A percentile compares a stretch with the other conserved stretches of the same genome.
phyloP scores from a whole-genome alignment of 2,113 vertebrate genomes.

The Furnarius figulus region DNA sequence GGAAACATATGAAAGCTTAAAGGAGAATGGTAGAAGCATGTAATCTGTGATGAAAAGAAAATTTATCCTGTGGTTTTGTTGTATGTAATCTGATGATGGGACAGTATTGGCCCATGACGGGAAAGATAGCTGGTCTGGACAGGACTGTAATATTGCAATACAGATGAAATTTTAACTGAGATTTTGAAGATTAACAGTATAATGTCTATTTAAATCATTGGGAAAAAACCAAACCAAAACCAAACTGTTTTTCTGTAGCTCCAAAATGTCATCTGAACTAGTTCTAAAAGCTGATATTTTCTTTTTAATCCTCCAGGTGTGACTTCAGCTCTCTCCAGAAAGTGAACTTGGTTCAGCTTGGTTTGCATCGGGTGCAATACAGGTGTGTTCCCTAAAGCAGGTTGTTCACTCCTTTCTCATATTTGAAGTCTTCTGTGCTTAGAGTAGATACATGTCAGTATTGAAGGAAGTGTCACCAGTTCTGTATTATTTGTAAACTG shows the following conservation, averaged over 20 bases:
- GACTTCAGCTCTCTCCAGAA: neutral
- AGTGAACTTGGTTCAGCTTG: neutral
- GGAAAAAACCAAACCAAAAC: neutral
- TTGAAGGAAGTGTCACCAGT: neutral
- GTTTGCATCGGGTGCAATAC: neutral
- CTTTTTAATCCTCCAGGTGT: constrained; percentile 23
- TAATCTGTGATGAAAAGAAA: neutral
- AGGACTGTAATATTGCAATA: neutral
- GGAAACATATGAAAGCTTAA: neutral
- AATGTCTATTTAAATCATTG: neutral
- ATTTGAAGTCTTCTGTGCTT: neutral
- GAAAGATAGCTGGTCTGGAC: neutral
- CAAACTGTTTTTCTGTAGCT: neutral
- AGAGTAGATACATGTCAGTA: neutral
- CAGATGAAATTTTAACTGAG: neutral
- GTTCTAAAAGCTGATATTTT: neutral
- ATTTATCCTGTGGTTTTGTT: neutral
- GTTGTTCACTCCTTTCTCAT: neutral
- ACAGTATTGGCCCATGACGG: neutral
- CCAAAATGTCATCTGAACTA: neutral
- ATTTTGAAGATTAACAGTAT: neutral
- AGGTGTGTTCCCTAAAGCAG: constrained; percentile 56
- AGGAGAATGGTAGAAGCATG: neutral
- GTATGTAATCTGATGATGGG: neutral
- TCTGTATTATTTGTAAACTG: neutral